Evolutionary conservation across 2,113 vertebrate species (phyloP).

Genomic region (Percopsis transmontana): DNA sequence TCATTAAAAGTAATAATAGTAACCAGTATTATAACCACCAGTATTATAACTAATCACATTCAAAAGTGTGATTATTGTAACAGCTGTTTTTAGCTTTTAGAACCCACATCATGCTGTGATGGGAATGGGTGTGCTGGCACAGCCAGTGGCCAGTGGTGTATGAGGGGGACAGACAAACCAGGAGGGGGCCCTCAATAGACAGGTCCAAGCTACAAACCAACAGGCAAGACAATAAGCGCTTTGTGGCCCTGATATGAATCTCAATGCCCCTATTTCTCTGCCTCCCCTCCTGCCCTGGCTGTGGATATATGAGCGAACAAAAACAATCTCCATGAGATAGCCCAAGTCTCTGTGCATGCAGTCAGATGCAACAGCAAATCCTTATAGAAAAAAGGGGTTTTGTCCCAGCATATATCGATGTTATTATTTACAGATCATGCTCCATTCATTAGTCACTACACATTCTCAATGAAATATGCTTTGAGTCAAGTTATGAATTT

Average conservation of each 20-base stretch:
- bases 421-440: not conserved
- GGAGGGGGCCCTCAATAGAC: slow-evolving; percentile 36
- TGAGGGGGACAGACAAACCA: not conserved
- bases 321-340: slow-evolving; percentile 43
- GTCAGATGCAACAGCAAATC: not conserved
- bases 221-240: slow-evolving; percentile 62
- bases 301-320: slow-evolving; percentile 47
- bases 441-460: not conserved
- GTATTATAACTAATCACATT: too few species aligned
- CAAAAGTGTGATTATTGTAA: not conserved
- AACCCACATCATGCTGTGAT: not conserved
- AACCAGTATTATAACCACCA: too few species aligned
- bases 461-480: not conserved
- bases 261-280: slow-evolving; percentile 51
- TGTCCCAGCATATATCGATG: not conserved
- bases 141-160: not conserved
- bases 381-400: not conserved
- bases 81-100: not conserved
- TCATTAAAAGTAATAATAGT: too few species aligned
- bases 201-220: slow-evolving; percentile 48
- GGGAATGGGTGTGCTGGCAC: slow-evolving; percentile 2
- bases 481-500: not conserved
- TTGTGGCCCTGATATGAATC: slow-evolving; percentile 69
- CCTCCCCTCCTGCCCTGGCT: slow-evolving; percentile 41
- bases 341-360: not conserved